Evolutionary conservation across 2,888 invertebrate genomes (phyloP).

Genomic region (Cephus pulcher): DNA sequence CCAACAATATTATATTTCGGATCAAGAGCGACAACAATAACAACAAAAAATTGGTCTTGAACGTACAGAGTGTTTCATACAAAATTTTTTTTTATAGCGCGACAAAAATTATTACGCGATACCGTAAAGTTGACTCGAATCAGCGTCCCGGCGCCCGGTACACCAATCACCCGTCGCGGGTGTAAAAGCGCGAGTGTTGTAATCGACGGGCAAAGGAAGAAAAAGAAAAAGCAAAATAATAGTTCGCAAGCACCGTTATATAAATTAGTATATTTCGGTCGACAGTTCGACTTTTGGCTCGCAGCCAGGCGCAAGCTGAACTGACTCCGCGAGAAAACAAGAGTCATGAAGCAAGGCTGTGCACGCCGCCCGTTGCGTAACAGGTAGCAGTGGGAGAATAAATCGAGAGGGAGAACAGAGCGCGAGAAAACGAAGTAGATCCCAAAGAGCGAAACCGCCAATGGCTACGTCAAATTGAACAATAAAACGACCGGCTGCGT

Average conservation of each 20-base stretch:
- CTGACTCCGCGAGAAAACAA: slow-evolving; percentile 56
- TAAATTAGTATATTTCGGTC: slow-evolving; percentile 62
- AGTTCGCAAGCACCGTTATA: slow-evolving; percentile 42
- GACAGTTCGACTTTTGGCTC: slow-evolving; percentile 58
- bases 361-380: slow-evolving; percentile 55
- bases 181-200: background rate
- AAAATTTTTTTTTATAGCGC: background rate
- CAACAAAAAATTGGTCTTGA: background rate
- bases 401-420: slow-evolving; percentile 10
- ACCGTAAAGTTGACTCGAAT: background rate
- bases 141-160: background rate
- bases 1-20: background rate
- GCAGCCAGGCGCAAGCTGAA: slow-evolving; percentile 54
- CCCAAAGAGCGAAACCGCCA: background rate
- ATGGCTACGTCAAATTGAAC: background rate
- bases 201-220: background rate
- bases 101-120: background rate
- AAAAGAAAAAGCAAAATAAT: background rate
- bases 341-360: slow-evolving; percentile 48
- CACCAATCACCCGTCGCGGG: background rate
- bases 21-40: background rate
- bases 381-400: slow-evolving; percentile 38
- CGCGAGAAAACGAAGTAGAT: background rate
- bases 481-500: no score
- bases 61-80: background rate